Percentiles rank a stretch among this genome's conserved stretches.
Evolutionary conservation across 1,140 invertebrate species (phyloP).

Genomic region (Hetaerina americana): DNA sequence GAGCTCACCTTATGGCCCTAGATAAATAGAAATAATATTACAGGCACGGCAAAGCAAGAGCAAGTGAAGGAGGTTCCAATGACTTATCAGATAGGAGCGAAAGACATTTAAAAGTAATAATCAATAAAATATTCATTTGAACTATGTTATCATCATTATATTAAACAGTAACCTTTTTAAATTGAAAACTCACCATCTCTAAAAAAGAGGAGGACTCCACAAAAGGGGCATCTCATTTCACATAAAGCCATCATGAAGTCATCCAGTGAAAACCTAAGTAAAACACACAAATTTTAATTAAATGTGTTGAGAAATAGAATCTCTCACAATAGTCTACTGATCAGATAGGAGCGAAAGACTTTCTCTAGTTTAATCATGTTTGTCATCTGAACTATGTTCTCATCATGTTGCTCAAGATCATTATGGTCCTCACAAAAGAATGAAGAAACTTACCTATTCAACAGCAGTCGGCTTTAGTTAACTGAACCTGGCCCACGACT

Average conservation of each 20-base stretch:
- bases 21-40: too few relatives aligned
- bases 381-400: not conserved
- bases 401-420: too few relatives aligned
- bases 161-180: not conserved
- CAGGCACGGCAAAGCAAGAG: too few relatives aligned
- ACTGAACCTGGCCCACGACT: too few relatives aligned
- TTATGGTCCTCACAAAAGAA: too few relatives aligned
- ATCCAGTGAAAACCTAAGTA: not conserved
- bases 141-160: not conserved
- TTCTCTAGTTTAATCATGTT: not conserved
- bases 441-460: too few relatives aligned
- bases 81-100: too few relatives aligned
- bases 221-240: not conserved
- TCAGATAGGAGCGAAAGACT: not conserved
- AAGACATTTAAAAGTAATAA: too few relatives aligned
- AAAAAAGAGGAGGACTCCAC: not conserved
- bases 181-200: not conserved
- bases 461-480: too few relatives aligned
- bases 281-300: too few relatives aligned
- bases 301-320: not conserved
- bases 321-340: not conserved
- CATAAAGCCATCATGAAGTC: not conserved
- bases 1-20: too few relatives aligned
- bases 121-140: not conserved
- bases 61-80: too few relatives aligned